Conservation (phyloP, 2,888 invertebrate genomes). For the Erebia ligea region DNA sequence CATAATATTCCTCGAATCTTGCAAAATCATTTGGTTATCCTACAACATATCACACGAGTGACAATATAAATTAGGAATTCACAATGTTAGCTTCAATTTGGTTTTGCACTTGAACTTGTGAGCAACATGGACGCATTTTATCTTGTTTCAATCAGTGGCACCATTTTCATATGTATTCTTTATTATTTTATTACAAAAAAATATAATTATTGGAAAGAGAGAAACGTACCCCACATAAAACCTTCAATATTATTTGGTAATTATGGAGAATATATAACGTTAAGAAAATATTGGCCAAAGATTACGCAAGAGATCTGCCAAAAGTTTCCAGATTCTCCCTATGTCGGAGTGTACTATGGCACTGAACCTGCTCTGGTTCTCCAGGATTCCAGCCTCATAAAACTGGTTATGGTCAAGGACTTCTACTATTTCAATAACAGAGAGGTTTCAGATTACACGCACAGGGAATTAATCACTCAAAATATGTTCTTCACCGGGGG, state of each 20-base stretch:
- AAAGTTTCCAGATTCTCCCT: constrained; percentile 55
- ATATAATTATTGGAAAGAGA: constrained; percentile 57
- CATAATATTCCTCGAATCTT: background rate
- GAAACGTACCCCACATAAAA: constrained; percentile 51
- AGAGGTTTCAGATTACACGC: constrained; percentile 52
- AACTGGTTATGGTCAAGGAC: constrained; percentile 60
- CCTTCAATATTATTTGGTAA: constrained; percentile 62
- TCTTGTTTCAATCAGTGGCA: background rate
- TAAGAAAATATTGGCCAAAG: constrained; percentile 49
- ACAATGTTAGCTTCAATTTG: background rate
- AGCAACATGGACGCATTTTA: constrained; percentile 20
- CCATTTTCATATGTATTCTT: constrained; percentile 15
- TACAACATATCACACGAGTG: constrained; percentile 1
- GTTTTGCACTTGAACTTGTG: background rate
- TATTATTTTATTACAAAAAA: constrained; percentile 26
- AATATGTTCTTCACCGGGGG: constrained; percentile 60
- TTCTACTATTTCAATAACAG: constrained; percentile 65
- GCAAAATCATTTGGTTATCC: constrained; percentile 3
- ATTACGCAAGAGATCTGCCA: constrained; percentile 53
- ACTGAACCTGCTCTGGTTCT: constrained; percentile 63
- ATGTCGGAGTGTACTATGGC: constrained; percentile 63
- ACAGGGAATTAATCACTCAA: constrained; percentile 53
- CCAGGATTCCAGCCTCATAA: constrained; percentile 60
- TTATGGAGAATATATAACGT: constrained; percentile 53
- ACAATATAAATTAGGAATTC: constrained; percentile 1